phyloP scores from a whole-genome alignment of 2,113 vertebrate species.

The Pavo muticus region DNA sequence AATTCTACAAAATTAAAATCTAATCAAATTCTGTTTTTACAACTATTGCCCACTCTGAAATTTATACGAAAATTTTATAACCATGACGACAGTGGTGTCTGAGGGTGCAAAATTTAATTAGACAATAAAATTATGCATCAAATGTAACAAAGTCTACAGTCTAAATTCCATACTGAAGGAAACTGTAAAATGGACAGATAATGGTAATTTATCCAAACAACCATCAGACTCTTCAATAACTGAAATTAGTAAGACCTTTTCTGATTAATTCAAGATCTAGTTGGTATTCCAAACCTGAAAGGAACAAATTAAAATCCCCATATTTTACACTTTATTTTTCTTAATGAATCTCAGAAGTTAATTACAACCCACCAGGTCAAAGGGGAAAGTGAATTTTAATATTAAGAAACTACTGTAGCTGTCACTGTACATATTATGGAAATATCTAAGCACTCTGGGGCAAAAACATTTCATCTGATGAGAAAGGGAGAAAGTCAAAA shows the following conservation, averaged over 20 bases:
- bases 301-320: not conserved
- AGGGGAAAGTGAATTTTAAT: slow-evolving; percentile 7
- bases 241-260: not conserved
- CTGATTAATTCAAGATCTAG: not conserved
- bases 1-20: not conserved
- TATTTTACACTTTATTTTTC: not conserved
- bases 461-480: not conserved
- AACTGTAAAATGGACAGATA: not conserved
- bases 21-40: not conserved
- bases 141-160: not conserved
- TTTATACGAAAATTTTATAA: not conserved
- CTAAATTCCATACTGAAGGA: not conserved
- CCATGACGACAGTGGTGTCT: not conserved
- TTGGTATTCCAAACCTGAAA: not conserved
- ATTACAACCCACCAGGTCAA: not conserved
- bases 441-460: slow-evolving; percentile 1
- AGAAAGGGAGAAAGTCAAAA: not conserved
- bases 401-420: not conserved
- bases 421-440: not conserved
- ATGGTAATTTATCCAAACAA: not conserved
- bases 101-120: not conserved
- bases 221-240: not conserved
- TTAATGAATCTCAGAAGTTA: not conserved
- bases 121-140: not conserved
- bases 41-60: not conserved